Evolutionary conservation across 2,888 invertebrate species (phyloP).

Genomic region (Andrena minutula): DNA sequence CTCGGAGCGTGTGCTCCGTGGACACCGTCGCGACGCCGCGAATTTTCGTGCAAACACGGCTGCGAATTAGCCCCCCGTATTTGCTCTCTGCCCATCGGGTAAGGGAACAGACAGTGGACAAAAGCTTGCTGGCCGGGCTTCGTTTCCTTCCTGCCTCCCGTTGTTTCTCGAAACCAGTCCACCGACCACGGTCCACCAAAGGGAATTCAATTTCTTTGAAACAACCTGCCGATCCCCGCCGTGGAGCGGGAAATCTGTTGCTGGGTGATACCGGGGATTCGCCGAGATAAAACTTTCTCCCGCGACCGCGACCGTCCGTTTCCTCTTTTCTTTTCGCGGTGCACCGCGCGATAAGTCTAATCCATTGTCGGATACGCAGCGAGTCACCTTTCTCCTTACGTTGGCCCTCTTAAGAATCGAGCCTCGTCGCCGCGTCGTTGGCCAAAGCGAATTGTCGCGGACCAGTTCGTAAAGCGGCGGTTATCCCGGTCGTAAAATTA

Average conservation of each 20-base stretch:
- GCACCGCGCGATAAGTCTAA: no score
- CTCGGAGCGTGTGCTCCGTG: conserved; percentile 56
- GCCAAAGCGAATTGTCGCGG: conserved; percentile 10
- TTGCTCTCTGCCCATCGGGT: conserved; percentile 60
- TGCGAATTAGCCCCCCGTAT: conserved; percentile 67
- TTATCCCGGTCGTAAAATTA: conserved; percentile 23
- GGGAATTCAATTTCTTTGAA: conserved; percentile 64
- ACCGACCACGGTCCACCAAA: conserved; percentile 14
- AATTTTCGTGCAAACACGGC: conserved; percentile 68
- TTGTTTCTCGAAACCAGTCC: conserved; percentile 36
- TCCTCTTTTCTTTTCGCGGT: no score
- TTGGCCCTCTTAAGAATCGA: no score
- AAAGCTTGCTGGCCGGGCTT: conserved; percentile 4
- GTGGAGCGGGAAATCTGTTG: neutral
- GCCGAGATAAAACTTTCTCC: conserved; percentile 8
- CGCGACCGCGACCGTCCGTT: neutral
- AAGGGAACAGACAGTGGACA: conserved; percentile 39
- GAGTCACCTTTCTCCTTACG: no score
- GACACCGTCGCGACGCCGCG: conserved; percentile 44
- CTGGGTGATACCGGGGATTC: neutral
- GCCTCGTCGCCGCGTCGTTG: neutral
- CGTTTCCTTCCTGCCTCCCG: conserved; percentile 2
- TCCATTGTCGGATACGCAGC: no score
- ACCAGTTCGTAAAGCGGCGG: conserved; percentile 14
- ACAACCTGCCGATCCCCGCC: conserved; percentile 52